phyloP scores from a whole-genome alignment of 1,140 invertebrate species.

The Dufourea novaeangliae region DNA sequence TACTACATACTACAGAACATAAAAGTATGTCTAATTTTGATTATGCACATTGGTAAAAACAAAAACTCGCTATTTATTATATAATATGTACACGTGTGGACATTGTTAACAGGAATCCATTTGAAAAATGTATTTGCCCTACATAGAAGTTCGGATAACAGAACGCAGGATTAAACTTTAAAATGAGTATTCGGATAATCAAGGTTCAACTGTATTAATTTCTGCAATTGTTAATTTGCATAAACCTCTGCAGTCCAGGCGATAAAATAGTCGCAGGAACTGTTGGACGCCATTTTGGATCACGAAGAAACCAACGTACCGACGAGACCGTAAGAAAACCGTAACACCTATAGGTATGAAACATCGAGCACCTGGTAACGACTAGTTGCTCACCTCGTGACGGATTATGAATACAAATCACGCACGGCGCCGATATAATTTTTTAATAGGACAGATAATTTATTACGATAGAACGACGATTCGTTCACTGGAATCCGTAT shows the following conservation, averaged over 20 bases:
- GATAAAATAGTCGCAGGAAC: neutral
- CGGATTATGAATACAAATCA: slow-evolving; percentile 46
- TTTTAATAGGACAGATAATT: slow-evolving; percentile 25
- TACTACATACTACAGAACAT: too few relatives aligned
- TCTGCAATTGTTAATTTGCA: neutral
- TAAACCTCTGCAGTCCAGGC: neutral
- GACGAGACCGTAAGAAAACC: neutral
- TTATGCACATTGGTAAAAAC: too few relatives aligned
- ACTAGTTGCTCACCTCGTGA: neutral
- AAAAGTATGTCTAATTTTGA: too few relatives aligned
- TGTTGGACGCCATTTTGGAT: too few relatives aligned
- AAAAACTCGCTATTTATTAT: too few relatives aligned
- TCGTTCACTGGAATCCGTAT: neutral
- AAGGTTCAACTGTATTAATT: too few relatives aligned
- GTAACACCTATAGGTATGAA: slow-evolving; percentile 30
- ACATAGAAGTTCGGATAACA: too few relatives aligned
- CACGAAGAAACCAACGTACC: neutral
- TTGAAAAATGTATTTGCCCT: too few relatives aligned
- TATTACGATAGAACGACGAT: slow-evolving; percentile 16
- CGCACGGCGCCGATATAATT: slow-evolving; percentile 29
- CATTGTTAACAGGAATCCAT: too few relatives aligned
- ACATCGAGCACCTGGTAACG: neutral
- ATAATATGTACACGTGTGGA: too few relatives aligned
- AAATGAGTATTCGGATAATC: too few relatives aligned
- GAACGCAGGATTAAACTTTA: too few relatives aligned